Evolutionary conservation across 1,140 invertebrate species (phyloP).

Genomic region (Aphaenogaster floridana): DNA sequence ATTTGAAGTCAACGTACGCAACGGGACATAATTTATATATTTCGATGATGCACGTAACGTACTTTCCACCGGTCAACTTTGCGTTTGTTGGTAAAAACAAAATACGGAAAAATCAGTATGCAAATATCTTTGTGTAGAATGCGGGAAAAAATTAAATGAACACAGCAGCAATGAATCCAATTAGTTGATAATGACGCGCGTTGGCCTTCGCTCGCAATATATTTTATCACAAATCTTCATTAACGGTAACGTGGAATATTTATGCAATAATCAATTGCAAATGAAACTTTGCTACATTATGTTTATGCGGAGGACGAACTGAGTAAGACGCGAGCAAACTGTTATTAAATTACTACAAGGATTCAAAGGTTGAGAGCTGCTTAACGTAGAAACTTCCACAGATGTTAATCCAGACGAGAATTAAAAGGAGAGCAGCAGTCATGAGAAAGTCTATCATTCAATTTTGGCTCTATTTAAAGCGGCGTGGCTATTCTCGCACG

Average conservation of each 20-base stretch:
- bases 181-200: background rate
- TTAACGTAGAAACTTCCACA: background rate
- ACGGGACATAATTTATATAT: background rate
- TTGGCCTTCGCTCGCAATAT: background rate
- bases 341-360: conserved; percentile 1
- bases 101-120: conserved; percentile 5
- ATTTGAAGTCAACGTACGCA: conserved; percentile 7
- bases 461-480: conserved; percentile 8
- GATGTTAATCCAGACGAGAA: background rate
- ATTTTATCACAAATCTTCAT: conserved; percentile 26
- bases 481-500: background rate
- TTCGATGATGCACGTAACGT: background rate
- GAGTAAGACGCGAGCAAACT: background rate
- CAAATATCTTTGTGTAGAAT: background rate
- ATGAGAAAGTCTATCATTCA: background rate
- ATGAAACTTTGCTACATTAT: background rate
- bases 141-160: conserved; percentile 13
- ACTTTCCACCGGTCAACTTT: background rate
- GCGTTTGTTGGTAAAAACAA: background rate
- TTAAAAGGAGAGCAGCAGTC: conserved; percentile 1
- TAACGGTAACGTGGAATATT: background rate
- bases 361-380: background rate
- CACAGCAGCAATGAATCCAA: background rate
- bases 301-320: background rate
- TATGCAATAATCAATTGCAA: conserved; percentile 30